A percentile compares a stretch with the other conserved stretches of the same genome.
phyloP scores from a whole-genome alignment of 2,113 vertebrate species.

The Empidonax alnorum region DNA sequence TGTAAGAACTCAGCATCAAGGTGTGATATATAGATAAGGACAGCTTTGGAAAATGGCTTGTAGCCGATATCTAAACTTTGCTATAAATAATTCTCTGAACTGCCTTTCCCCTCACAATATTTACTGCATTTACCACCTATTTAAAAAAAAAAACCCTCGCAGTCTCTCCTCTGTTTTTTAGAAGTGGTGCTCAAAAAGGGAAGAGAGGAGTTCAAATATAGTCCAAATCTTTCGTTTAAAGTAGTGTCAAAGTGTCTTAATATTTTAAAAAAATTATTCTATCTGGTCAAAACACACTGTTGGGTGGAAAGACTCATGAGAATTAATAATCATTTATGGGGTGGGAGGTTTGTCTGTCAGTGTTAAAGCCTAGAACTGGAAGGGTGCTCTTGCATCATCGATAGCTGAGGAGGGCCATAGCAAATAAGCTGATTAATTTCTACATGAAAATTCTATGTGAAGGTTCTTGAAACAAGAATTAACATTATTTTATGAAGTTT shows the following conservation, averaged over 20 bases:
- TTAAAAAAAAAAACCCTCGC: not conserved
- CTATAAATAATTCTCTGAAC: slow-evolving; percentile 22
- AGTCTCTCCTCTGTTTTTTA: not conserved
- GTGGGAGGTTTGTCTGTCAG: not conserved
- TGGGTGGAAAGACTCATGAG: not conserved
- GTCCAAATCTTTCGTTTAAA: not conserved
- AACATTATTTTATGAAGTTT: not conserved
- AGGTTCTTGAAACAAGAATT: not conserved
- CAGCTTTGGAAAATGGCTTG: slow-evolving; percentile 14
- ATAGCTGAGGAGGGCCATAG: not conserved
- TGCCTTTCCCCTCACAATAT: not conserved
- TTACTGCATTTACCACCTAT: not conserved
- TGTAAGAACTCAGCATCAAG: slow-evolving; percentile 15
- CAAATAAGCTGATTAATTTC: not conserved
- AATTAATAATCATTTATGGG: not conserved
- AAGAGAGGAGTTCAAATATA: not conserved
- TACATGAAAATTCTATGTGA: not conserved
- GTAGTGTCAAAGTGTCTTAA: not conserved
- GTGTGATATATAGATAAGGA: slow-evolving; percentile 41
- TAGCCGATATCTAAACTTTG: slow-evolving; percentile 10
- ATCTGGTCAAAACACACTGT: not conserved
- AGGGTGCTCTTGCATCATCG: not conserved
- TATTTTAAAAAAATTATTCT: not conserved
- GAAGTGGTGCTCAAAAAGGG: not conserved
- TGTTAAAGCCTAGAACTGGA: not conserved